phyloP scores from a whole-genome alignment of 1,140 invertebrate genomes.

The Limonius californicus region DNA sequence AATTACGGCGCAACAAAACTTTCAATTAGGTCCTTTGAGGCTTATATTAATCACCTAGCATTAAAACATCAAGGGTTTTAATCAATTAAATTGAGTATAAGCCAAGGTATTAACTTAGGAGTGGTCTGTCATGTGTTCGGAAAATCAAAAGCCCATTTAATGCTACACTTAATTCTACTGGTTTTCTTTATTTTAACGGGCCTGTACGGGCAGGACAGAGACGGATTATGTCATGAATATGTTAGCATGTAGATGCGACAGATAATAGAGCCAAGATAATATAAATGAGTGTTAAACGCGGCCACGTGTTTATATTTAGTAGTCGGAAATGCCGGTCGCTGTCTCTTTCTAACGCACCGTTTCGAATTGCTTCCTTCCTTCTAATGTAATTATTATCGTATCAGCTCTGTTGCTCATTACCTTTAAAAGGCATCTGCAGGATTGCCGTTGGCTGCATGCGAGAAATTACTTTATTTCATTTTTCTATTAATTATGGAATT shows the following conservation, averaged over 20 bases:
- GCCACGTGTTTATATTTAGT: slow-evolving; percentile 36
- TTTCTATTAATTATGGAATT: not conserved
- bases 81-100: slow-evolving; percentile 15
- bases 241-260: slow-evolving; percentile 32
- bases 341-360: not conserved
- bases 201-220: not conserved
- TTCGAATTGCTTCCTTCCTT: not conserved
- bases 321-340: slow-evolving; percentile 7
- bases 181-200: not conserved
- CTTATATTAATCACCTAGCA: slow-evolving; percentile 4
- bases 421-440: not conserved
- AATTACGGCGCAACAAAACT: slow-evolving; percentile 2
- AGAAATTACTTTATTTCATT: not conserved
- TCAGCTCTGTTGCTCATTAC: not conserved
- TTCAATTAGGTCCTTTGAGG: slow-evolving; percentile 10
- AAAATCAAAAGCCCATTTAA: slow-evolving; percentile 14
- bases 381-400: not conserved
- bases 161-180: slow-evolving; percentile 9
- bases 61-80: slow-evolving; percentile 15
- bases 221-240: slow-evolving; percentile 6
- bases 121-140: slow-evolving; percentile 6
- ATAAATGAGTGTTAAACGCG: slow-evolving; percentile 46
- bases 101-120: slow-evolving; percentile 11
- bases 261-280: slow-evolving; percentile 39
- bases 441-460: not conserved